Percentiles rank a stretch among this genome's conserved stretches.
Evolutionary conservation across 2,888 invertebrate species (phyloP).

Genomic region (Apantesis nais): DNA sequence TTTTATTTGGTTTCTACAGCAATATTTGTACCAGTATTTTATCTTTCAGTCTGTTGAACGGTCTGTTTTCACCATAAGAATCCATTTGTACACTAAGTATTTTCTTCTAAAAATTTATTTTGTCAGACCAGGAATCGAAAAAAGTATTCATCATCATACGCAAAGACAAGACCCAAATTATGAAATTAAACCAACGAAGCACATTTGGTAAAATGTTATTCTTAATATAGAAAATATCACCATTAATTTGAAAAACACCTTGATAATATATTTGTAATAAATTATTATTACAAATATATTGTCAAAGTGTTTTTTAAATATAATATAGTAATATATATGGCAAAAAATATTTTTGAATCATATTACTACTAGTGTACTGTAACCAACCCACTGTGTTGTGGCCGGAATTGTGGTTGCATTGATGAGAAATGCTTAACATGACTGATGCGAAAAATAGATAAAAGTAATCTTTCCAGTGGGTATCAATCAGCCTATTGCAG

Average conservation of each 20-base stretch:
- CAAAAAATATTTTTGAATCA: not conserved
- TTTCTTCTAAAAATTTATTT: not conserved
- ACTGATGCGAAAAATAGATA: not conserved
- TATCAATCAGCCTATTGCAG: constrained; percentile 3
- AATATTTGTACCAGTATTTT: not conserved
- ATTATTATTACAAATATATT: no score
- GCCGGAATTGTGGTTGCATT: not conserved
- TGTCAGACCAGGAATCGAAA: not conserved
- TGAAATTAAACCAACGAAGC: not conserved
- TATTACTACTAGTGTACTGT: not conserved
- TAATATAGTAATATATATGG: no score
- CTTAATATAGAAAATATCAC: no score
- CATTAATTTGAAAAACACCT: no score
- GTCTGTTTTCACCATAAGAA: not conserved
- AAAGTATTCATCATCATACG: not conserved
- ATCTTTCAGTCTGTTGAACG: not conserved
- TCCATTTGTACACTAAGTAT: no score
- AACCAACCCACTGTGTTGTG: not conserved
- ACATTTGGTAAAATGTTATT: not conserved
- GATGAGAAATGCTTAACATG: not conserved
- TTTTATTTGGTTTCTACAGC: constrained; percentile 17
- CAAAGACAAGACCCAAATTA: not conserved
- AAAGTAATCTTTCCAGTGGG: no score
- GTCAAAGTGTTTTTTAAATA: no score
- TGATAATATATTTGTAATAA: not conserved